These are phyloP conservation scores for Carcharodon carcharias DNA, from an alignment of 2,797 vertebrate genomes.

Conservation along the genomic window DNA sequence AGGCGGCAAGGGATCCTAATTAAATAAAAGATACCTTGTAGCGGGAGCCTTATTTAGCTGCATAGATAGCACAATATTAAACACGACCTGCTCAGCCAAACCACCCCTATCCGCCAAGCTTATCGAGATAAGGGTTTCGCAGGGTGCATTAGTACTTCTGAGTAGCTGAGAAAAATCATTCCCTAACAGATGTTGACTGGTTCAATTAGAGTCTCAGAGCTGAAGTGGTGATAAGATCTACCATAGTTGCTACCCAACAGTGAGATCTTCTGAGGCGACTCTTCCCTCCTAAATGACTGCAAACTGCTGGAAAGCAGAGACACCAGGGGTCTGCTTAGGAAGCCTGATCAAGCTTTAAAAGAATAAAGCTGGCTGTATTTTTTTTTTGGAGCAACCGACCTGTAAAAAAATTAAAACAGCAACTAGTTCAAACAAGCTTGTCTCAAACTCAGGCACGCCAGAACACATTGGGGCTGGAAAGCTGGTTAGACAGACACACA, in stretches of 20 bases:
- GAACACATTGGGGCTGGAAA: neutral
- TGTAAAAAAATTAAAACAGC: neutral
- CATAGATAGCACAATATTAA: slow-evolving; percentile 6
- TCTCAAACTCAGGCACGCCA: neutral
- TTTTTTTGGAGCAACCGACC: neutral
- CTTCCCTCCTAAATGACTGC: neutral
- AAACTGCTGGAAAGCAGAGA: neutral
- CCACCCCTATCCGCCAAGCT: slow-evolving; percentile 24
- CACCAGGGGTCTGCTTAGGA: neutral
- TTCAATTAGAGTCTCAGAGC: slow-evolving; percentile 10
- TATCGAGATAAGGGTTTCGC: slow-evolving; percentile 31
- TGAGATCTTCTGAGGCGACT: neutral
- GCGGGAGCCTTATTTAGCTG: neutral
- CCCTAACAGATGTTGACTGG: slow-evolving; percentile 5
- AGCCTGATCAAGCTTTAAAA: neutral
- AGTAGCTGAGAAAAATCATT: slow-evolving; percentile 7
- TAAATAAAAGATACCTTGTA: neutral
- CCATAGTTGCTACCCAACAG: neutral
- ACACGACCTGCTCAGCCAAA: slow-evolving; percentile 8
- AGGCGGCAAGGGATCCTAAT: neutral
- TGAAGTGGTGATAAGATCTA: neutral
- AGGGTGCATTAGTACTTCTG: slow-evolving; percentile 20
- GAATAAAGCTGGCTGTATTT: neutral
- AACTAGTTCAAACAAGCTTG: neutral
- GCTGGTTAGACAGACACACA: too few species aligned